A percentile compares a stretch with the other conserved stretches of the same genome.
These are phyloP conservation scores for Hemicordylus capensis DNA, from an alignment of 2,113 vertebrate species.

Conservation along the genomic window DNA sequence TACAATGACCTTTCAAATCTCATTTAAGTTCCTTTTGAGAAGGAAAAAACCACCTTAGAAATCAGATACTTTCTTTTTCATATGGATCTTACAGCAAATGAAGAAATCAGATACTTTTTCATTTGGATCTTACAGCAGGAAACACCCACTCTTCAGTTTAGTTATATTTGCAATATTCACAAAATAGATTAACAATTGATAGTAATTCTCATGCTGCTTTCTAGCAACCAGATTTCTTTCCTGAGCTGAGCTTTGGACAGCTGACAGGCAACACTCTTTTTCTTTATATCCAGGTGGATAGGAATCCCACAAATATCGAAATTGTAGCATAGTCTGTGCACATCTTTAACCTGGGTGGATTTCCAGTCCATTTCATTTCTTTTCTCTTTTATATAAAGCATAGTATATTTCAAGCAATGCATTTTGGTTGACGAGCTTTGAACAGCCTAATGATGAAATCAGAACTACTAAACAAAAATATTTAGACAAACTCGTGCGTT, in stretches of 20 bases:
- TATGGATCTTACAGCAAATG: slow-evolving; percentile 33
- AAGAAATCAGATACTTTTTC: too few species aligned
- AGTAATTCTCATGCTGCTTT: not conserved
- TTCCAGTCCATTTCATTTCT: not conserved
- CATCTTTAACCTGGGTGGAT: not conserved
- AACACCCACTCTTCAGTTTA: slow-evolving; percentile 8
- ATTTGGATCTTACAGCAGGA: slow-evolving; percentile 24
- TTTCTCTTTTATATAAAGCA: not conserved
- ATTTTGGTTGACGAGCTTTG: not conserved
- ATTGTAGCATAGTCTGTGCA: not conserved
- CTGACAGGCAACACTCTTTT: not conserved
- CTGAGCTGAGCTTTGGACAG: not conserved
- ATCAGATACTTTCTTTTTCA: not conserved
- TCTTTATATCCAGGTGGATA: not conserved
- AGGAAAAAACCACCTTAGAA: too few species aligned
- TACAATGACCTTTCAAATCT: not conserved
- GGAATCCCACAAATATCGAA: not conserved
- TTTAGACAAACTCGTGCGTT: not conserved
- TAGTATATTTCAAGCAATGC: not conserved
- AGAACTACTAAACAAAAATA: not conserved
- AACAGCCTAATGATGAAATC: not conserved
- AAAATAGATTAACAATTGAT: slow-evolving; percentile 25
- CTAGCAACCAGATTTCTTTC: not conserved
- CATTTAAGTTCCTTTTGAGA: slow-evolving; percentile 1
- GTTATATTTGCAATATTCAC: not conserved